Base-by-base conservation (phyloP, 2,797 vertebrate species). In the Pempheris klunzingeri region DNA sequence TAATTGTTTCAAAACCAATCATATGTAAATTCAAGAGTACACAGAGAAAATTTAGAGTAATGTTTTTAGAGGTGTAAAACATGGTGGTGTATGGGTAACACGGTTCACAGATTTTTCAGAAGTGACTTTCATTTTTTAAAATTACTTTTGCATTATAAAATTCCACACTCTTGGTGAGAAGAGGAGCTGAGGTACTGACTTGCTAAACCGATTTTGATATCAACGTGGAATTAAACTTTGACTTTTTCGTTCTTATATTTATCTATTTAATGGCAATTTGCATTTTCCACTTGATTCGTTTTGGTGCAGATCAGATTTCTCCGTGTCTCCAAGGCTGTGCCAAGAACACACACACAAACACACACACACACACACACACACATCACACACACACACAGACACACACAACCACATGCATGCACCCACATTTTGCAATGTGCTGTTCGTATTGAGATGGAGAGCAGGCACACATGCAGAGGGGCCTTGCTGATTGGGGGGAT, bases 391-490 rank as follows among this genome's bases (percentile, higher is more conserved):
- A 36, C 57, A 52, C 4, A 78, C 38, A 71, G 68, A 77, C 73
- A 71, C 55, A 78, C 59, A 60, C 41, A 70, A 12, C 57, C 39
- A 55, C 24, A 80, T 66, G 68, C 62, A 80, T 53, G 69, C 22
- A 47, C 70, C 66, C 60, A 62, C 34, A 26, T 28, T 47, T 44
- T 46, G 18, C 54, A 64, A 7, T 61, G 46, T 24, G 46, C 24
- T 54, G 34, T 32, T 55, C n/a, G 77, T 57, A 86, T 84, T 85
- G 76, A 86, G 74, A 78, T 83, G 81, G 71, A 63, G 28, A 69
- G 72, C 58, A 55, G 68, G 74, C 82, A 65, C 74, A 73, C 74
- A 87, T 53, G 64, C 43, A 62, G 39, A 71, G 65, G 75, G 59
- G 65, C 66, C 47, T 67, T 36, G 11, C 22, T 74, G 80, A 77